These are phyloP conservation scores for Euwallacea similis DNA, from an alignment of 1,140 invertebrate species.

Conservation along the genomic window DNA sequence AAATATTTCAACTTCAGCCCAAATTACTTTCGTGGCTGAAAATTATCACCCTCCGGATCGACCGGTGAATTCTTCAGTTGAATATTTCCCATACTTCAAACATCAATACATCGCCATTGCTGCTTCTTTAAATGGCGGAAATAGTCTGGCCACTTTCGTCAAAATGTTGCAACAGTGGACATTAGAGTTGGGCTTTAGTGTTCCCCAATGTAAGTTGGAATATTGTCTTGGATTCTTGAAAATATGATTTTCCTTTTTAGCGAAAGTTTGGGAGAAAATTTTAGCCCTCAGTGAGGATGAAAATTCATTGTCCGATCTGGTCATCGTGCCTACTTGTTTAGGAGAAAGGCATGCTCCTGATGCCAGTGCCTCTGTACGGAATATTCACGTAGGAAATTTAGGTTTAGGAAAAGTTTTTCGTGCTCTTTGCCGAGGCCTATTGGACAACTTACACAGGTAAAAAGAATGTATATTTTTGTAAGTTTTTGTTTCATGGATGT, in stretches of 20 bases:
- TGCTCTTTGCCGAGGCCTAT: conserved; percentile 76
- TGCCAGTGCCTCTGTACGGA: conserved; percentile 66
- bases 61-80: conserved; percentile 56
- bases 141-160: conserved; percentile 81
- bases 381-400: conserved; percentile 73
- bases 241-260: conserved; percentile 50
- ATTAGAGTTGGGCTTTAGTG: conserved; percentile 71
- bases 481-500: no score
- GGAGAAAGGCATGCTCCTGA: conserved; percentile 78
- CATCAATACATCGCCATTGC: conserved; percentile 77
- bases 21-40: conserved; percentile 74
- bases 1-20: conserved; percentile 88
- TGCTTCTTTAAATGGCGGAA: conserved; percentile 86
- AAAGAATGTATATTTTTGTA: no score
- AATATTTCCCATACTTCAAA: conserved; percentile 80
- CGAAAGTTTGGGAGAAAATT: conserved; percentile 77
- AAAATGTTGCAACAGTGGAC: conserved; percentile 82
- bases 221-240: not conserved
- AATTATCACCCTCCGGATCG: conserved; percentile 51
- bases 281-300: conserved; percentile 65
- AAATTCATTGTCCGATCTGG: conserved; percentile 58
- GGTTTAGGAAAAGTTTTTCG: conserved; percentile 72
- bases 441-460: conserved; percentile 73
- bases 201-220: conserved; percentile 65
- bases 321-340: conserved; percentile 70